Evolutionary conservation across 2,888 invertebrate species (phyloP), one percentile per base, ranked within the genome.

Genomic region (Rhodophaea formosa): DNA sequence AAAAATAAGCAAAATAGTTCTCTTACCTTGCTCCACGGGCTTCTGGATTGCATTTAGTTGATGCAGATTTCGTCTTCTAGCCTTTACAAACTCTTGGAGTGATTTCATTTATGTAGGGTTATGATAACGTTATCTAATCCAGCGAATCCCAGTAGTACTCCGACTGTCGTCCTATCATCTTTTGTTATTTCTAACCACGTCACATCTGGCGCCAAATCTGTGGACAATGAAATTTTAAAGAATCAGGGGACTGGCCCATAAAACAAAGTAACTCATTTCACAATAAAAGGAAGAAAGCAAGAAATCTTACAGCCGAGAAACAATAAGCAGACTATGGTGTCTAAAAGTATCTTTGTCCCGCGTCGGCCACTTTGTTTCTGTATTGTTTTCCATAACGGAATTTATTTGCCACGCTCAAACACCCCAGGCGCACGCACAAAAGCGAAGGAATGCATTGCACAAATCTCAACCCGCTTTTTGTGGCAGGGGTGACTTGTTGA

Each of bases 391-490:
- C 8, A 42, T 56, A 43, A 56, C 49, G 56, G 56, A 29, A 49
- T 47, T 30, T 35, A 42, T 29, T 49, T 29, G 15, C 23, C 44
- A 52, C 52, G 52, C 43, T 44, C 35, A 32, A 15, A 43, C 47
- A 53, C 30, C 51, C 43, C 43, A 43, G 35, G 29, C 32, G 54
- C 59, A 57, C 56, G 65, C 61, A 70, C 68, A 73, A 75, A 68
- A 64, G 65, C 39, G 56, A 61, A 69, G 62, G 70, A 74, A 74
- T 71, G 69, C 69, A 66, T 82, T 79, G 77, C 74, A 75, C 70
- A 79, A 75, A 68, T 70, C 68, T 63, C 59, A 67, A 71, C 67
- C 69, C 58, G 60, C 65, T 78, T 79, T 77, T 80, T 74, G 68
- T 73, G 62, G 56, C 56, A 66, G 66, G 71, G 75, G 66, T 69